phyloP scores from a whole-genome alignment of 92 coral and sea anemone genomes.

The Bergia sp. region DNA sequence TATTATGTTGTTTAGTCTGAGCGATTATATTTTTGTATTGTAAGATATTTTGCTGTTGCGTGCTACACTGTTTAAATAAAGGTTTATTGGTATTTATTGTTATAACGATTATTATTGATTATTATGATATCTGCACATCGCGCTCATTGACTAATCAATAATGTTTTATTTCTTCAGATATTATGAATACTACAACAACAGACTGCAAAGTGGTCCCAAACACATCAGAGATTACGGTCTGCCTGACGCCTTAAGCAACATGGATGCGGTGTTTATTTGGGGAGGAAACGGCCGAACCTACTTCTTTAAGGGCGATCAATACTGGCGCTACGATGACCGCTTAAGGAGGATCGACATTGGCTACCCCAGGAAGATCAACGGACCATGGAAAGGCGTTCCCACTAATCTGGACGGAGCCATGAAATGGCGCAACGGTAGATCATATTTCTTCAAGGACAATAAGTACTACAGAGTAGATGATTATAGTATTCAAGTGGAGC shows the following conservation, averaged over 20 bases:
- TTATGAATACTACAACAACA: slow-evolving; percentile 53
- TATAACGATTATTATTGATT: too few species aligned
- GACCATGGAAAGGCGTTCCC: slow-evolving; percentile 80
- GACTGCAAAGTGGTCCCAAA: slow-evolving; percentile 42
- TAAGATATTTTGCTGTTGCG: too few species aligned
- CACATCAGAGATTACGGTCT: slow-evolving; percentile 62
- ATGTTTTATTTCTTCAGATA: slow-evolving; percentile 39
- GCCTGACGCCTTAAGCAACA: slow-evolving; percentile 54
- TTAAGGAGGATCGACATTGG: slow-evolving; percentile 59
- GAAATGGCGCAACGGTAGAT: slow-evolving; percentile 81
- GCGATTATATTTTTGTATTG: too few species aligned
- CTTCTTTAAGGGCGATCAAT: slow-evolving; percentile 78
- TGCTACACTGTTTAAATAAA: too few species aligned
- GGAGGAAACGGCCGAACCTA: slow-evolving; percentile 84
- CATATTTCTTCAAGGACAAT: slow-evolving; percentile 75
- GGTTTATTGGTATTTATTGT: too few species aligned
- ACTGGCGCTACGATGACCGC: slow-evolving; percentile 82
- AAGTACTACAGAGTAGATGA: slow-evolving; percentile 66
- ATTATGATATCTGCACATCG: too few species aligned
- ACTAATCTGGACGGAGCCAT: slow-evolving; percentile 62
- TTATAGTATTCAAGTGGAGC: slow-evolving; percentile 51
- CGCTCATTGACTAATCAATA: not conserved
- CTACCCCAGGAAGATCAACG: slow-evolving; percentile 65
- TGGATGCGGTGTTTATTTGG: slow-evolving; percentile 89
- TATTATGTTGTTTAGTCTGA: too few species aligned